Conservation (phyloP, 2,113 vertebrate species). For the Motacilla tschutschensis region DNA sequence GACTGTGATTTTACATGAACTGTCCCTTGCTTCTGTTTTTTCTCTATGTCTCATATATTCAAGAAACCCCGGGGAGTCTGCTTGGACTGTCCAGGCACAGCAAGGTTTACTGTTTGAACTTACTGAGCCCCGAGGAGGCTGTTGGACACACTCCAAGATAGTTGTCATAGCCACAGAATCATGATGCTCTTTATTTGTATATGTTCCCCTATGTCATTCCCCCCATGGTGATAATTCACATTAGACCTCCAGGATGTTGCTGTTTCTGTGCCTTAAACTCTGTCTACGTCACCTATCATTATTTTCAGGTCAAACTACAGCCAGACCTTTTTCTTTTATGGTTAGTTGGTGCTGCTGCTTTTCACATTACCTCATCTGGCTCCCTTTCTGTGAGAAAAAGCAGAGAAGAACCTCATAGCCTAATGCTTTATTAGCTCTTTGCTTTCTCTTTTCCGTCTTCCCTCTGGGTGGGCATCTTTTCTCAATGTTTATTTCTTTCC, state of each 20-base stretch:
- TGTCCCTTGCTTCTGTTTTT: slow-evolving; percentile 30
- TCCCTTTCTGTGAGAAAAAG: slow-evolving; percentile 30
- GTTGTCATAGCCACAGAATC: slow-evolving; percentile 39
- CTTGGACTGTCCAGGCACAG: slow-evolving; percentile 31
- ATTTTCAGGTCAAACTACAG: slow-evolving; percentile 44
- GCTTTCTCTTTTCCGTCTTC: neutral
- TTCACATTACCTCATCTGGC: slow-evolving; percentile 39
- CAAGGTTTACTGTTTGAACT: slow-evolving; percentile 41
- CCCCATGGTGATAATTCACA: neutral
- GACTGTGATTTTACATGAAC: slow-evolving; percentile 11
- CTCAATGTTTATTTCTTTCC: neutral
- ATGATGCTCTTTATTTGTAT: slow-evolving; percentile 31
- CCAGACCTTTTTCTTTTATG: slow-evolving; percentile 43
- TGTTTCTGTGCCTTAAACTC: slow-evolving; percentile 29
- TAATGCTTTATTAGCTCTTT: neutral
- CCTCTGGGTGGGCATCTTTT: slow-evolving; percentile 8
- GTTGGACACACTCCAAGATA: slow-evolving; percentile 34
- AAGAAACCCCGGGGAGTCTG: slow-evolving; percentile 1
- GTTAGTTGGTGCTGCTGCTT: slow-evolving; percentile 30
- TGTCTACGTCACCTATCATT: slow-evolving; percentile 34
- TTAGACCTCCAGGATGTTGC: slow-evolving; percentile 40
- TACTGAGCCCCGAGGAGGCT: slow-evolving; percentile 23
- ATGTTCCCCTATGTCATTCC: neutral
- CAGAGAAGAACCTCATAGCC: slow-evolving; percentile 5
- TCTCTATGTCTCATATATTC: neutral